Evolutionary conservation across 2,113 vertebrate genomes (phyloP), one percentile per base, ranked within the genome.

Genomic region (Myrmecobius fasciatus): DNA sequence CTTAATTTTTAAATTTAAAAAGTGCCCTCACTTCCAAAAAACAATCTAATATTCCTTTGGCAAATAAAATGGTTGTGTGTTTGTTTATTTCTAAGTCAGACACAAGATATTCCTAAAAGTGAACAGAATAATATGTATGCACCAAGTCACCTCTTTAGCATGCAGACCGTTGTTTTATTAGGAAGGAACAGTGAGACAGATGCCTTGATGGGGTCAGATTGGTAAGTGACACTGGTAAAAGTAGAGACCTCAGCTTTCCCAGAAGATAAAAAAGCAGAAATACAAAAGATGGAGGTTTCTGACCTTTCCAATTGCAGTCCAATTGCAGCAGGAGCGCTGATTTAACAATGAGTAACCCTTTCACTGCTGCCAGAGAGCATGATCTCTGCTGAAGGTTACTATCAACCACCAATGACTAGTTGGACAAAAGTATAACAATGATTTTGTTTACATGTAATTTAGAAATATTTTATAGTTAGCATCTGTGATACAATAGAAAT

Each of bases 391-490:
- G 47, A 48, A 14, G 25, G 17, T 67, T 88, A 31, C 26, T 36
- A 11, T 36, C 89, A 47, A 94, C 36, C 20, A 36, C 14, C 3
- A 10, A 67, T 90, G 49, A 43, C 53, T 52, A 10, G 52, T 49
- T 53, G 26, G 49, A 83, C 48, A 90, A 92, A 90, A 53, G 43
- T 47, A 24, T 17, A 6, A 49, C 53, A 52, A 47, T 67, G 7
- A 89, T 22, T 20, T 10, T 52, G 67, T 92, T 20, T 47, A 49
- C 46, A 36, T 24, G 25, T 89, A 89, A 89, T 67, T 89, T 91
- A 25, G 60, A 8, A 95, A 31, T 49, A 1, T 56, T 52, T 95
- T 91, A 95, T 49, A 91, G 91, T 95, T 93, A 94, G 52, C n/a
- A 88, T 89, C 48, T 53, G 14, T 14, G 53, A 91, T 51, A 22